Percentiles rank a stretch among this genome's conserved stretches.
phyloP scores from a whole-genome alignment of 92 coral and sea anemone species.

The Palythoa grandiflora region DNA sequence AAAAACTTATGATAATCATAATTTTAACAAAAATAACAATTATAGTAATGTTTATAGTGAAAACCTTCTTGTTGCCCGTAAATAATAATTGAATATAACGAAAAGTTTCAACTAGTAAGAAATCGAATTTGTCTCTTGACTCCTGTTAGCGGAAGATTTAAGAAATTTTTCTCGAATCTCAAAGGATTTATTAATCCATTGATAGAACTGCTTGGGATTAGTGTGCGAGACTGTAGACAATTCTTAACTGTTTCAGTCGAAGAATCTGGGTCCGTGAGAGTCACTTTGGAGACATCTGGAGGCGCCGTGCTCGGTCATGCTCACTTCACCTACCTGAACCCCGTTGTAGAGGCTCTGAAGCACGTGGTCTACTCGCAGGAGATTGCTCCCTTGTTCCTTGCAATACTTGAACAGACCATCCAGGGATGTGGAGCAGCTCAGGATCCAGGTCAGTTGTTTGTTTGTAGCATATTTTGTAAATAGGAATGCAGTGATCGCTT shows the following conservation, averaged over 20 bases:
- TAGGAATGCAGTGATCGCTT: neutral
- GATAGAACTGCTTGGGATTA: no score
- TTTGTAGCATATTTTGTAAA: neutral
- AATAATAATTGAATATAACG: no score
- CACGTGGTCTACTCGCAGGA: constrained; percentile 8
- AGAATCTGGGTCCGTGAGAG: constrained; percentile 30
- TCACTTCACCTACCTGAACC: constrained; percentile 13
- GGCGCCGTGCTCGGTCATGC: constrained; percentile 43
- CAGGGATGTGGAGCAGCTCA: neutral
- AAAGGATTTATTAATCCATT: no score
- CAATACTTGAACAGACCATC: constrained; percentile 24
- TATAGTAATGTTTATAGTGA: no score
- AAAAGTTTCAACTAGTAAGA: no score
- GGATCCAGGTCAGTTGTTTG: neutral
- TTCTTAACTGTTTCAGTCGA: constrained; percentile 6
- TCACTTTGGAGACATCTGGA: constrained; percentile 37
- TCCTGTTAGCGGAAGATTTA: no score
- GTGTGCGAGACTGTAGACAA: no score
- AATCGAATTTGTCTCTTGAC: no score
- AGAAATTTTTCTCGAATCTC: no score
- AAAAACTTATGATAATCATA: no score
- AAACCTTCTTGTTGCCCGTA: no score
- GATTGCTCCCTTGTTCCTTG: constrained; percentile 13
- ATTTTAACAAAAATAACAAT: no score
- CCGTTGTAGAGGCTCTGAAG: constrained; percentile 15